These are phyloP conservation scores for Microtus richardsoni DNA, from an alignment of 2,113 vertebrate genomes.

Conservation along the genomic window DNA sequence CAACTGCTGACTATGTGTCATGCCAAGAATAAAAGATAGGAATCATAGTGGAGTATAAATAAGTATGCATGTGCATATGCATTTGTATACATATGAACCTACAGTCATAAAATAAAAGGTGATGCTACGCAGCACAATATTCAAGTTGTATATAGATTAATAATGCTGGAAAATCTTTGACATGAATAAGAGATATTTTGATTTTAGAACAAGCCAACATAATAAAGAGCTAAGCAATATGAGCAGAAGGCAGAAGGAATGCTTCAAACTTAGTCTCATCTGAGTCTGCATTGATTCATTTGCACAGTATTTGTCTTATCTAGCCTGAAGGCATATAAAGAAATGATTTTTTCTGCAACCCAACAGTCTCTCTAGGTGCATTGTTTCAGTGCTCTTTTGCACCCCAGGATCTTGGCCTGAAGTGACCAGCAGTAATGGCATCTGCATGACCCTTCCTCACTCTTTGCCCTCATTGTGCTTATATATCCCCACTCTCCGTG, in stretches of 20 bases:
- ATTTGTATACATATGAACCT: neutral
- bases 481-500: neutral
- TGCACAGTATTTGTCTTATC: neutral
- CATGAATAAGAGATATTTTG: neutral
- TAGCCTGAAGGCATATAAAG: neutral
- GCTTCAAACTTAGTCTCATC: neutral
- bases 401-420: neutral
- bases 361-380: neutral
- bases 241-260: neutral
- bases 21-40: neutral
- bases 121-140: neutral
- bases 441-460: fast-evolving
- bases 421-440: neutral
- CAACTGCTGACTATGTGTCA: neutral
- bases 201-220: constrained; percentile 6
- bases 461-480: neutral
- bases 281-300: constrained; percentile 3
- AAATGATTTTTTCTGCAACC: neutral
- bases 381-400: neutral
- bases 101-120: neutral
- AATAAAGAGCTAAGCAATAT: neutral
- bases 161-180: constrained; percentile 5
- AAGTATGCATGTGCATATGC: fast-evolving
- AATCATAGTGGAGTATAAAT: neutral
- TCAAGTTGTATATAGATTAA: neutral